Base-by-base conservation (phyloP, 2,113 vertebrate species). In the Podarcis raffonei region DNA sequence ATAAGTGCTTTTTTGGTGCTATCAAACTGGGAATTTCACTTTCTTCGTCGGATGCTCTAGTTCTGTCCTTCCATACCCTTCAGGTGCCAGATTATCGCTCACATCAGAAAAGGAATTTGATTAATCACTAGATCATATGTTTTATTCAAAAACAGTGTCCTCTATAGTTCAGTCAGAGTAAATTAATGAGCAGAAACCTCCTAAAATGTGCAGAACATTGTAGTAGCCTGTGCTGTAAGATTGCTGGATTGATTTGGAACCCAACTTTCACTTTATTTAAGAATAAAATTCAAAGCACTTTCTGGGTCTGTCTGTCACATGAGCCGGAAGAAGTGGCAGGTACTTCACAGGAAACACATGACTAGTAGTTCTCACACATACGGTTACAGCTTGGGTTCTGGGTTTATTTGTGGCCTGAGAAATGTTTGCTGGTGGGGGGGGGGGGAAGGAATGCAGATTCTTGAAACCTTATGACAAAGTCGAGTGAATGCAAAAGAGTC, bases 51-150 rank as follows among this genome's bases (percentile, higher is more conserved):
- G 42, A 82, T 87, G 89, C 57, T 80, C 66, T 87, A 23, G 7
- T 95, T 94, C 88, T 91, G 91, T 94, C 93, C 92, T 95, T 95
- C 86, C 83, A 89, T 93, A 94, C 37, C 94, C 94, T 96, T 95
- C 93, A 95, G 42, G 76, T 95, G 92, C 89, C 91, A 94, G 90
- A 92, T 95, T 94, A 95, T 92, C 92, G 76, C 88, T 95, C 94
- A 89, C 85, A 94, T 95, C 92, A 93, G 92, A 95, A 93, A 91
- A 87, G 80, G 90, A 90, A 95, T 95, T 94, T 95, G 90, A 95
- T 95, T 95, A 95, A 95, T 95, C 90, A 95, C 91, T 81, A 92
- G 88, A 88, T 93, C 42, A 0, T 86, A 95, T 94, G 95, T 95
- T 95, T 95, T 94, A 96, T 96, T 96, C 93, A 95, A 95, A 94